A percentile compares a stretch with the other conserved stretches of the same genome.
Conservation (phyloP, 2,888 invertebrate genomes). For the Apotomis capreana region DNA sequence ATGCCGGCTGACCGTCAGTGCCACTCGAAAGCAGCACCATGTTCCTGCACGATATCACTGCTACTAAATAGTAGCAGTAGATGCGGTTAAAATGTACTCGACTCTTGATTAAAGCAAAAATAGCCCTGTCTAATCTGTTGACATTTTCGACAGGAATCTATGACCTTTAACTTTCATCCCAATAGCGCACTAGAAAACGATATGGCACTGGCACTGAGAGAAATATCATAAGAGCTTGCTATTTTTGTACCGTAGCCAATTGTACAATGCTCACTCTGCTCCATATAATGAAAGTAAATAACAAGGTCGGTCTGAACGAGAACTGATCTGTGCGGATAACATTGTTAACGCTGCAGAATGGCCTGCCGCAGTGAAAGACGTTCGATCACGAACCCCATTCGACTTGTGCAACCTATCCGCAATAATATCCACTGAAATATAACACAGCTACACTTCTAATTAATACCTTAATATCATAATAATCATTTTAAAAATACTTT, state of each 20-base stretch:
- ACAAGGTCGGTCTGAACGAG: constrained; percentile 54
- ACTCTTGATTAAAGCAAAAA: background rate
- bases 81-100: background rate
- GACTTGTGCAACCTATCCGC: constrained; percentile 22
- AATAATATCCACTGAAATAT: constrained; percentile 9
- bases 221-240: constrained; percentile 18
- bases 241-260: constrained; percentile 25
- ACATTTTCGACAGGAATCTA: background rate
- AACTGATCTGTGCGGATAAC: constrained; percentile 51
- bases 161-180: background rate
- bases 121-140: background rate
- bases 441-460: background rate
- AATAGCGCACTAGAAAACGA: background rate
- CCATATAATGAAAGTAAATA: constrained; percentile 53
- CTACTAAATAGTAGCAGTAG: background rate
- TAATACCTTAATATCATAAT: background rate
- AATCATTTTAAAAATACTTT: no score
- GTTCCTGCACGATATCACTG: constrained; percentile 20
- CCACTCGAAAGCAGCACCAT: constrained; percentile 40
- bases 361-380: constrained; percentile 37
- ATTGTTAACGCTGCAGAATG: constrained; percentile 52
- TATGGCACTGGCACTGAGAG: background rate
- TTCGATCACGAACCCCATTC: constrained; percentile 36
- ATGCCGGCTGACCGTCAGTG: constrained; percentile 27
- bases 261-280: constrained; percentile 31